These are phyloP conservation scores for Myiopsitta monachus DNA, from an alignment of 2,113 vertebrate genomes.

Conservation along the genomic window DNA sequence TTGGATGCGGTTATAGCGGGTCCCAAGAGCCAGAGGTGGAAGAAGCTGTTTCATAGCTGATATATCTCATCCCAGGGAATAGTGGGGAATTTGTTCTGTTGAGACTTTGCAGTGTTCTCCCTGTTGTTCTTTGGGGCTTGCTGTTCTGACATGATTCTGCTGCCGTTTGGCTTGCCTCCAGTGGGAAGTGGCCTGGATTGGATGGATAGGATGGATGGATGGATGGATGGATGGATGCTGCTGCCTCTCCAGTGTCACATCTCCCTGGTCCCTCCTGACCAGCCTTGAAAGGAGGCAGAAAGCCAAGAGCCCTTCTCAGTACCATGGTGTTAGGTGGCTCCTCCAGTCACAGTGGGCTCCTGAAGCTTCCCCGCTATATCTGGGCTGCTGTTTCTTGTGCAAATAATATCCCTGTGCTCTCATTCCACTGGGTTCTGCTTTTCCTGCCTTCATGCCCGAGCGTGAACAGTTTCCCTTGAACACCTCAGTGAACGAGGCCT, in stretches of 20 bases:
- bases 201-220: too few species aligned
- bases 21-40: background rate
- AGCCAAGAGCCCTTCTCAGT: background rate
- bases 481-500: background rate
- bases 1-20: background rate
- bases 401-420: background rate
- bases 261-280: background rate
- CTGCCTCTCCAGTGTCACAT: background rate
- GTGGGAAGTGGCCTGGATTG: rapidly evolving
- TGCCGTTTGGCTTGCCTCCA: background rate
- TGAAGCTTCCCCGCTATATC: rapidly evolving
- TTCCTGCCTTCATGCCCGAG: background rate
- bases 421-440: background rate
- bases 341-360: background rate
- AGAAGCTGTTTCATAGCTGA: background rate
- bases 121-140: background rate
- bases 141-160: background rate
- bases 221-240: rapidly evolving
- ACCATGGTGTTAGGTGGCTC: background rate
- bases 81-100: background rate
- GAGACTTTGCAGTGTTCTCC: background rate
- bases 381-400: background rate
- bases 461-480: background rate
- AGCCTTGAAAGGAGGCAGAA: rapidly evolving
- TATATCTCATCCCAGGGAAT: background rate